phyloP scores from a whole-genome alignment of 1,140 invertebrate genomes.

The Drosophila nikananu region DNA sequence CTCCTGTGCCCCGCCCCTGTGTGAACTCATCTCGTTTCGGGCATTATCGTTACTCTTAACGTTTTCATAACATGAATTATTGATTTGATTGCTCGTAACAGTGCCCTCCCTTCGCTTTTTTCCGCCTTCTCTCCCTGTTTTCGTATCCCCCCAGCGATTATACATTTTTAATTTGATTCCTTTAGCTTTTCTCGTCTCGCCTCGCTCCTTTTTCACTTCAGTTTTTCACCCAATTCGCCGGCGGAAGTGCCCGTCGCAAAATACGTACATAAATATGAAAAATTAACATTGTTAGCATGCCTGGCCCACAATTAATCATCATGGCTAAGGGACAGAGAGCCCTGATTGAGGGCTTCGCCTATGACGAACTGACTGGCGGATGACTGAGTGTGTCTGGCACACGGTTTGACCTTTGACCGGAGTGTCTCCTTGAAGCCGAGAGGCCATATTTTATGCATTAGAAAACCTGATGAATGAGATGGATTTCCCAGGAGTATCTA shows the following conservation, averaged over 20 bases:
- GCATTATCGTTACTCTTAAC: constrained; percentile 69
- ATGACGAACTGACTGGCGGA: constrained; percentile 37
- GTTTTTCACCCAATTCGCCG: constrained; percentile 28
- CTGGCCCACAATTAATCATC: constrained; percentile 76
- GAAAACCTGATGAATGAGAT: constrained; percentile 8
- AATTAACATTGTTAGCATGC: constrained; percentile 80
- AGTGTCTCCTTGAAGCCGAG: neutral
- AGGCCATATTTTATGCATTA: constrained; percentile 2
- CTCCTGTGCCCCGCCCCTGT: constrained; percentile 13
- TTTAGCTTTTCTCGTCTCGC: constrained; percentile 47
- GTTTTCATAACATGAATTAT: constrained; percentile 80
- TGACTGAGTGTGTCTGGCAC: constrained; percentile 30
- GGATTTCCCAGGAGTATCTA: neutral
- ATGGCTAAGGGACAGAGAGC: constrained; percentile 6
- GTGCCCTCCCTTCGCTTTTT: neutral
- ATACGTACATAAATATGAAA: constrained; percentile 60
- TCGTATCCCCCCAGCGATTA: constrained; percentile 63
- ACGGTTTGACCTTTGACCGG: constrained; percentile 36
- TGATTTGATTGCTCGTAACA: constrained; percentile 75
- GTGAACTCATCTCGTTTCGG: constrained; percentile 26
- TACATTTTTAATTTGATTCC: constrained; percentile 83
- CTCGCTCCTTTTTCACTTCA: constrained; percentile 6
- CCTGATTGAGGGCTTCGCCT: constrained; percentile 60
- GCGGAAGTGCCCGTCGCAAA: constrained; percentile 57
- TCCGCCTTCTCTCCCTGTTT: neutral